Percentiles rank a stretch among this genome's conserved stretches.
Conservation (phyloP, 2,113 vertebrate species). For the Trogon melanurus region DNA sequence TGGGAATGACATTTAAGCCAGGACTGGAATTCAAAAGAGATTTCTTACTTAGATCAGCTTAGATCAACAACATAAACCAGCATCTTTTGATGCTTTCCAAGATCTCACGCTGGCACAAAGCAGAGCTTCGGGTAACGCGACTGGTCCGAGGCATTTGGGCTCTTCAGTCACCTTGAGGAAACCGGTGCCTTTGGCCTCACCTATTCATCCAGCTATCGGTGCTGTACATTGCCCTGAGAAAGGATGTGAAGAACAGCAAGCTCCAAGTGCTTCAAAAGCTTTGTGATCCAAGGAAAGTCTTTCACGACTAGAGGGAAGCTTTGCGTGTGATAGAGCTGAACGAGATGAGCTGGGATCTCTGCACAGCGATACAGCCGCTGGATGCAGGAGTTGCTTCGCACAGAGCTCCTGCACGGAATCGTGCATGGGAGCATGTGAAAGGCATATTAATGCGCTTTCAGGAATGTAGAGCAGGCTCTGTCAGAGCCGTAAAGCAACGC, state of each 20-base stretch:
- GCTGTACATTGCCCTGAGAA: neutral
- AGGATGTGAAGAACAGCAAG: neutral
- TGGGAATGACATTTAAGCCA: neutral
- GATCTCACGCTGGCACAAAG: neutral
- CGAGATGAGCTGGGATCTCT: neutral
- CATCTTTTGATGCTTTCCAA: neutral
- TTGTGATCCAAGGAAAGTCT: neutral
- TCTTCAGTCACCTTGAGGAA: neutral
- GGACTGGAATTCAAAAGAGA: neutral
- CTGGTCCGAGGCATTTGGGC: rapidly evolving
- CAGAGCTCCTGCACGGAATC: neutral
- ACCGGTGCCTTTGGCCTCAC: neutral
- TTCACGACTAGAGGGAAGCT: neutral
- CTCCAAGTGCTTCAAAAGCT: neutral
- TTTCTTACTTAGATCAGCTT: neutral
- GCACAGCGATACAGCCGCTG: neutral
- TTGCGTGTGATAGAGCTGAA: neutral
- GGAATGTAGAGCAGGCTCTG: neutral
- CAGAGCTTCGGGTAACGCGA: rapidly evolving
- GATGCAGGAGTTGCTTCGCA: rapidly evolving
- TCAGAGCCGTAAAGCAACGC: neutral
- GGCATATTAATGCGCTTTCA: neutral
- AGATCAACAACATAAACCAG: neutral
- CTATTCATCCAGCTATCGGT: neutral
- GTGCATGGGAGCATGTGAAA: rapidly evolving